Evolutionary conservation across 2,113 vertebrate species (phyloP).

Genomic region (Spilogale gracilis): DNA sequence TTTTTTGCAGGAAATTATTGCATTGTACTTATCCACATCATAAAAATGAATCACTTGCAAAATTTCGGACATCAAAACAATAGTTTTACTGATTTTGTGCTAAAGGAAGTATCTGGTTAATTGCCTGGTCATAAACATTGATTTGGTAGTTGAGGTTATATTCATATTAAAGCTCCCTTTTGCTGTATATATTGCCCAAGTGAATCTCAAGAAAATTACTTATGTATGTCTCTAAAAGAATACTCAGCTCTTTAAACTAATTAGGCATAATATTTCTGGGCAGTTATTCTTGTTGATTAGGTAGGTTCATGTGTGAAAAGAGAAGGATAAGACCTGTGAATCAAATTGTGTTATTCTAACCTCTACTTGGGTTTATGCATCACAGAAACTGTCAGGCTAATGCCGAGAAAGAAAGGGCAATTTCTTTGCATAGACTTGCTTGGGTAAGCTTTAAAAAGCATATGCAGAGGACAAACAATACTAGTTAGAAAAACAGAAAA

Average conservation of each 20-base stretch:
- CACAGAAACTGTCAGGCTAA: background rate
- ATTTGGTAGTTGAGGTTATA: background rate
- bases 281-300: background rate
- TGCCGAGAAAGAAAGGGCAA: background rate
- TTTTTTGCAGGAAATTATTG: background rate
- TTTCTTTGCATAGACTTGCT: background rate
- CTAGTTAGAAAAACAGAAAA: background rate
- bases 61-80: background rate
- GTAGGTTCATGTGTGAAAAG: background rate
- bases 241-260: background rate
- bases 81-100: background rate
- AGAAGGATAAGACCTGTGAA: background rate
- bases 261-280: background rate
- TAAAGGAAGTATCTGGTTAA: background rate
- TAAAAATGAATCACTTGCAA: constrained; percentile 16
- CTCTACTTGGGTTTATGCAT: background rate
- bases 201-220: constrained; percentile 21
- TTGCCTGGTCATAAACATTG: background rate
- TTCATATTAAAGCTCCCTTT: background rate
- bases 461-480: background rate
- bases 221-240: background rate
- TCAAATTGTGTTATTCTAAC: background rate
- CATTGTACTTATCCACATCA: constrained; percentile 19
- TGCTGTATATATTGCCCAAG: background rate
- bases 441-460: background rate